Conservation (phyloP, 2,113 vertebrate species). For the Tragelaphus strepsiceros region DNA sequence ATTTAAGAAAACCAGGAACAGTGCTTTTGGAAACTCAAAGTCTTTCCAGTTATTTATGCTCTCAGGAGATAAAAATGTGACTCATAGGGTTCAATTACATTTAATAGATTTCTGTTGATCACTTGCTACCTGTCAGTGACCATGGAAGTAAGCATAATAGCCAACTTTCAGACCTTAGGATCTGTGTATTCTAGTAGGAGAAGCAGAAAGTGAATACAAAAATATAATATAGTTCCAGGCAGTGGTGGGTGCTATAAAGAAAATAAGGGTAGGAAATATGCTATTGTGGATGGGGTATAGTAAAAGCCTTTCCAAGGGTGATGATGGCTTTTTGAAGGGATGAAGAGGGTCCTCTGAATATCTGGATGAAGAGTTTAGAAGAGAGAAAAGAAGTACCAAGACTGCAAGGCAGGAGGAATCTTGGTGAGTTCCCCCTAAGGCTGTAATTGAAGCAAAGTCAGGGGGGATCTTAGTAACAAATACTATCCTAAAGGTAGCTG, state of each 20-base stretch:
- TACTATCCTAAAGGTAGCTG: neutral
- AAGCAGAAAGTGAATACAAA: neutral
- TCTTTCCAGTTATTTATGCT: neutral
- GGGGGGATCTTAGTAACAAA: neutral
- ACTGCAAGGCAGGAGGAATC: neutral
- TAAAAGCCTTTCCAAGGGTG: neutral
- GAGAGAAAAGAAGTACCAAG: neutral
- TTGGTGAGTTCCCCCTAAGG: neutral
- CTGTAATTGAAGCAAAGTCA: neutral
- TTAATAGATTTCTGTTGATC: neutral
- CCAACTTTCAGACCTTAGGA: neutral
- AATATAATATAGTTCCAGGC: neutral
- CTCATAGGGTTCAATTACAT: neutral
- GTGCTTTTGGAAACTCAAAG: neutral
- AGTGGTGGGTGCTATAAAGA: neutral
- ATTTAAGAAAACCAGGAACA: neutral
- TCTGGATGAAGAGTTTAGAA: neutral
- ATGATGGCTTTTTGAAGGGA: neutral
- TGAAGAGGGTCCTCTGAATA: neutral
- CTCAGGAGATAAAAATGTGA: neutral
- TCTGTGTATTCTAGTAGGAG: neutral
- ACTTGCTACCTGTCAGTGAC: neutral
- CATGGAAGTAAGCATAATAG: neutral
- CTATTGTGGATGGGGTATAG: neutral
- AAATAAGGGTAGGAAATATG: neutral